Percentiles rank a stretch among this genome's conserved stretches.
phyloP scores from a whole-genome alignment of 2,888 invertebrate genomes.

The Auanema sp. region DNA sequence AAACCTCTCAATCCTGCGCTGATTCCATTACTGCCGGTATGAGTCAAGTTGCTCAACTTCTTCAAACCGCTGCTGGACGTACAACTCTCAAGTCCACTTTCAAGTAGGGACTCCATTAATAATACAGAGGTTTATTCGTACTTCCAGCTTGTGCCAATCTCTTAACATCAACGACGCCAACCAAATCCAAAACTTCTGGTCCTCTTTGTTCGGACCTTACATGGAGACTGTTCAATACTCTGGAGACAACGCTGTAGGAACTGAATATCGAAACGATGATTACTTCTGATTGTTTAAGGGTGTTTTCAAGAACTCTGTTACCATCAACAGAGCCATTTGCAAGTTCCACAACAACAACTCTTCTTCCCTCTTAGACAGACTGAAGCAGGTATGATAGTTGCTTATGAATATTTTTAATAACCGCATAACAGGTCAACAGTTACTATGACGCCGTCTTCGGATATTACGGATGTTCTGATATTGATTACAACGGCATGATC shows the following conservation, averaged over 20 bases:
- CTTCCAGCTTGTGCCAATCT: slow-evolving; percentile 39
- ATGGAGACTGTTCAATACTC: slow-evolving; percentile 92
- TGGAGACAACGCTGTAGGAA: slow-evolving; percentile 63
- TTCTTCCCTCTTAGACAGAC: slow-evolving; percentile 24
- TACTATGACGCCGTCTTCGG: slow-evolving; percentile 34
- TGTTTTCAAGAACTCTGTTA: slow-evolving; percentile 28
- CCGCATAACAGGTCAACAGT: slow-evolving; percentile 19
- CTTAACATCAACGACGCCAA: slow-evolving; percentile 28
- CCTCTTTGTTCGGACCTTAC: slow-evolving; percentile 81
- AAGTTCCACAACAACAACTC: slow-evolving; percentile 28
- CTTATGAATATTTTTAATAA: not conserved
- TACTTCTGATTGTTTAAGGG: slow-evolving; percentile 16
- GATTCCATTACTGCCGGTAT: slow-evolving; percentile 43
- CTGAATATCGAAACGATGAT: not conserved
- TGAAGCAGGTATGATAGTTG: slow-evolving; percentile 27
- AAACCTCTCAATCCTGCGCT: slow-evolving; percentile 64
- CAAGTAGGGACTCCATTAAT: slow-evolving; percentile 23
- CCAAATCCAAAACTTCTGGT: slow-evolving; percentile 74
- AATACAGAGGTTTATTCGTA: not conserved
- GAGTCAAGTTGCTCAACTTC: slow-evolving; percentile 35
- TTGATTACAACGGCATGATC: slow-evolving; percentile 42
- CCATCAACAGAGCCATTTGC: slow-evolving; percentile 39
- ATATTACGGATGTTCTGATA: slow-evolving; percentile 42
- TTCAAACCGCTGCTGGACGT: slow-evolving; percentile 40
- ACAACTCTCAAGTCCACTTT: slow-evolving; percentile 36